Base-by-base conservation (phyloP, 2,113 vertebrate genomes). In the Myotis brandtii region DNA sequence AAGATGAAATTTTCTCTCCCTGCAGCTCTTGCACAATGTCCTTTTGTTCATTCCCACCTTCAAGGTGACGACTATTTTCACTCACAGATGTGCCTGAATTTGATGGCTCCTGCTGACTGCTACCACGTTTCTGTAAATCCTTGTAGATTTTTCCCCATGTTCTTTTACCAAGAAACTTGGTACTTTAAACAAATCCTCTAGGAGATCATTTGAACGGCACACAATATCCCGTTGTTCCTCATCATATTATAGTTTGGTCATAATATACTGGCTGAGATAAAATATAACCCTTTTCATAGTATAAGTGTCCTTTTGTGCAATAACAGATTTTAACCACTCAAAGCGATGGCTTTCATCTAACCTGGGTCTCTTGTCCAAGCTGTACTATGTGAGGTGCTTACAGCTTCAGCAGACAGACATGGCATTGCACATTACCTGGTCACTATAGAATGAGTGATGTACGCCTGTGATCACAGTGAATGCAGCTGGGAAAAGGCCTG, bases 241-340 rank as follows among this genome's bases (percentile, higher is more conserved):
- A 98, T 99, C 99, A 93, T 99, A 99, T 37, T 99, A 99, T 98
- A 99, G 98, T 96, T 99, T 99, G 98, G 99, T 98, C 98, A 99
- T 99, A 97, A 99, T 99, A 98, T 99, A 99, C 96, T 99, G 99
- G 86, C 99, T 99, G 97, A 99, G 99, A 98, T 99, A 99, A 98
- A 99, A 99, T 98, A 99, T 99, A 98, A 99, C 99, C 99, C 99
- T 99, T 98, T 99, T 99, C 98, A 99, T 99, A 95, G 99, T 99
- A 89, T 99, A 99, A 93, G 98, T 98, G 27, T 99, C 99, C 94
- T 99, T 99, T 96, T 99, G 98, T 82, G 99, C 99, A 96, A 99
- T 99, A 97, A 99, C 99, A 97, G 98, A 98, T 91, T 98, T 98
- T 89, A 99, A 96, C 95, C 99, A 94, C 70, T 98, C 98, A 87